Evolutionary conservation across 2,797 vertebrate species (phyloP), one percentile per base, ranked within the genome.

Genomic region (Cuculus canorus): DNA sequence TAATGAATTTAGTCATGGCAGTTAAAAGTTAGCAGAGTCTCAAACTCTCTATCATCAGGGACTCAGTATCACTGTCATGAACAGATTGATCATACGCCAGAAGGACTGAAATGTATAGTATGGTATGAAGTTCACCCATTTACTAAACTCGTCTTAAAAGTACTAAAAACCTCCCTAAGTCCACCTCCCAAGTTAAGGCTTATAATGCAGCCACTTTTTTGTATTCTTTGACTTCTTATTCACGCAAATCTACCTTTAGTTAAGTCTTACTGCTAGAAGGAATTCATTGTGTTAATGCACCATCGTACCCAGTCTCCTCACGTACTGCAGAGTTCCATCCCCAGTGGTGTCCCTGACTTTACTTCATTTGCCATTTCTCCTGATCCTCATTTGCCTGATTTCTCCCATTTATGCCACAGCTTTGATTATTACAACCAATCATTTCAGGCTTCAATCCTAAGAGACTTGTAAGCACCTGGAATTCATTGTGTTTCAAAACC

Each of bases 41-140:
- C 59, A 47, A 21, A 53, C 65, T 41, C 22, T 73, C 89, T 52
- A 64, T 27, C 24, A 23, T 81, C 61, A 75, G 23, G 23, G 66
- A 30, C 75, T 73, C 35, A 9, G 28, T 53, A 41, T 73, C n/a
- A 39, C n/a, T 73, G 57, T 24, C n/a, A n/a, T 2, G 24, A 88
- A 65, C 0, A 0, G 32, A 43, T 17, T 11, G 6, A 50, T 86
- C 37, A 68, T 60, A 41, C 15, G 12, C 13, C 19, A 39, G n/a
- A 64, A 25, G 24, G 28, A 64, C 25, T 73, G 59, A 65, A 22
- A 53, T 17, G 54, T 1, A 5, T 27, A 56, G 27, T 22, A 21
- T 13, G 7, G 11, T 35, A 57, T 53, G 32, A 78, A 76, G 59
- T 27, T 83, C 9, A 66, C 6, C 16, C 12, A 12, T 54, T 78